Evolutionary conservation across 1,140 invertebrate species (phyloP).

Genomic region (Drosophila bipectinata): DNA sequence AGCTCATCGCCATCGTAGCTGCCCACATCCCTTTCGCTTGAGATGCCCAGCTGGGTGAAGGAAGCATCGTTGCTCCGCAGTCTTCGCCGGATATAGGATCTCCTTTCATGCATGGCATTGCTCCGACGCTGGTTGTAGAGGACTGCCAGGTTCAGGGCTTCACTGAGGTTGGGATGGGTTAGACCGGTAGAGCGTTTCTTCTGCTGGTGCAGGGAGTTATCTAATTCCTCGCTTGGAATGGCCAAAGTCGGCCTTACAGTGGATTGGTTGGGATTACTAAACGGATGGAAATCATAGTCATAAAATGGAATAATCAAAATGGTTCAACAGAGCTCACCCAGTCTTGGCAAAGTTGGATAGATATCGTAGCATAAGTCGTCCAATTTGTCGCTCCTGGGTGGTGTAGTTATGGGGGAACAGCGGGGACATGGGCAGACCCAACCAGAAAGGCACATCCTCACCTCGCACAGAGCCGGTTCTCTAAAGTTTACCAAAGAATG

Average conservation of each 20-base stretch:
- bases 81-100: slow-evolving; percentile 60
- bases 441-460: slow-evolving; percentile 97
- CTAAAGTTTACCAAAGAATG: slow-evolving; percentile 78
- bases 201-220: slow-evolving; percentile 28
- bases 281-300: background rate
- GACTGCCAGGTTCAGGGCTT: slow-evolving; percentile 70
- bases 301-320: too few relatives aligned
- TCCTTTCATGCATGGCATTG: slow-evolving; percentile 75
- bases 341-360: slow-evolving; percentile 92
- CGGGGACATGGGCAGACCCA: slow-evolving; percentile 94
- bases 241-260: slow-evolving; percentile 18
- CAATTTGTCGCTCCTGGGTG: slow-evolving; percentile 88
- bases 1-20: slow-evolving; percentile 78
- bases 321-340: slow-evolving; percentile 86
- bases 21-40: slow-evolving; percentile 46
- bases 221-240: slow-evolving; percentile 8
- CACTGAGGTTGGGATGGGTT: slow-evolving; percentile 21
- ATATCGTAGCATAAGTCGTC: slow-evolving; percentile 91
- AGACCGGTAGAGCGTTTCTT: slow-evolving; percentile 48
- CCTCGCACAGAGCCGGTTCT: slow-evolving; percentile 92
- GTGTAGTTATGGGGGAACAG: slow-evolving; percentile 89
- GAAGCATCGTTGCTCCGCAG: slow-evolving; percentile 67
- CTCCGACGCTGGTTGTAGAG: slow-evolving; percentile 77
- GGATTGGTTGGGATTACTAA: slow-evolving; percentile 77
- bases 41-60: slow-evolving; percentile 37